Conservation (phyloP, 2,888 invertebrate species). For the Erpobdella octoculata region DNA sequence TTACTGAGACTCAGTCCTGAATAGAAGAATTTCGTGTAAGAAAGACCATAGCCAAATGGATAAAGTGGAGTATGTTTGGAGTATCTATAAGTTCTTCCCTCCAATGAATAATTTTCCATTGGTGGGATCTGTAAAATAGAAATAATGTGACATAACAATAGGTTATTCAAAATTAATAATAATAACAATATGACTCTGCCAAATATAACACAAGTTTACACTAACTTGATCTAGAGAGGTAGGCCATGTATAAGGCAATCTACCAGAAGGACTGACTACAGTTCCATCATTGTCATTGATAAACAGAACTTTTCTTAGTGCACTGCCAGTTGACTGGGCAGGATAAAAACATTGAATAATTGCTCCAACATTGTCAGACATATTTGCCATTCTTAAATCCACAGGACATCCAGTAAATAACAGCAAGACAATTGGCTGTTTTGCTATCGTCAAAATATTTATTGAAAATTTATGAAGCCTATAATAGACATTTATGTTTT, state of each 20-base stretch:
- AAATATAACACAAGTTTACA: background rate
- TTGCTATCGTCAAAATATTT: conserved; percentile 11
- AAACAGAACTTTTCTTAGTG: conserved; percentile 33
- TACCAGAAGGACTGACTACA: conserved; percentile 34
- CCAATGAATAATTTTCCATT: conserved; percentile 42
- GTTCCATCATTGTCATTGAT: conserved; percentile 9
- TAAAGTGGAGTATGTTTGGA: conserved; percentile 42
- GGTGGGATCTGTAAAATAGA: conserved; percentile 37
- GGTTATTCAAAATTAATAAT: background rate
- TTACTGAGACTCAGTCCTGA: conserved; percentile 29
- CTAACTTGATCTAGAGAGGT: conserved; percentile 35
- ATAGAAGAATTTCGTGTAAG: conserved; percentile 37
- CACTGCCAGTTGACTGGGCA: conserved; percentile 38
- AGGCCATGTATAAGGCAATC: conserved; percentile 38
- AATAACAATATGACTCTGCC: background rate
- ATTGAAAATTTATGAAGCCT: background rate
- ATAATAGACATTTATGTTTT: background rate
- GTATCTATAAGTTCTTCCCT: conserved; percentile 46
- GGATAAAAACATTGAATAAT: conserved; percentile 40
- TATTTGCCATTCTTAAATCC: conserved; percentile 44
- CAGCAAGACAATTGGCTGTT: conserved; percentile 34
- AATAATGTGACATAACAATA: too few species aligned
- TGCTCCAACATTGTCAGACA: conserved; percentile 35
- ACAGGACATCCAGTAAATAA: conserved; percentile 39
- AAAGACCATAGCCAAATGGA: conserved; percentile 41